phyloP scores from a whole-genome alignment of 1,140 invertebrate genomes.

The Melitaea cinxia region DNA sequence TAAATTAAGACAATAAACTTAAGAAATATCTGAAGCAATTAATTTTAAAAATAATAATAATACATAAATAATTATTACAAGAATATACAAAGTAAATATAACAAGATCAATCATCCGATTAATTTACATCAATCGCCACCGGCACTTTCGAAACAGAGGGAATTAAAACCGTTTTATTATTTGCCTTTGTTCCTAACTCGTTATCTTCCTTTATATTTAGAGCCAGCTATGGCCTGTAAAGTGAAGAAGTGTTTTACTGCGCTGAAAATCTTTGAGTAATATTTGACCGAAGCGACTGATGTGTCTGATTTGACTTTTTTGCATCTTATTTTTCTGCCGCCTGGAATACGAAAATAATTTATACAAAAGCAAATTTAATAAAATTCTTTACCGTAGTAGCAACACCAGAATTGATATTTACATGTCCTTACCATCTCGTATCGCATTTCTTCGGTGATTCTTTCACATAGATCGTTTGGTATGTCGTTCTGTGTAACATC shows the following conservation, averaged over 20 bases:
- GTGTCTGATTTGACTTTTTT: slow-evolving; percentile 73
- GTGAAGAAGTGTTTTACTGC: slow-evolving; percentile 77
- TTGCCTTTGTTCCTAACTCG: slow-evolving; percentile 21
- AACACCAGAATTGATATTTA: slow-evolving; percentile 64
- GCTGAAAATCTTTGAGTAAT: slow-evolving; percentile 73
- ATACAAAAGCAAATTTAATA: slow-evolving; percentile 45
- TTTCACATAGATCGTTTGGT: slow-evolving; percentile 92
- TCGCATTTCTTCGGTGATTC: slow-evolving; percentile 96
- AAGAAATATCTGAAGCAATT: slow-evolving; percentile 38
- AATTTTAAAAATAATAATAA: slow-evolving; percentile 68
- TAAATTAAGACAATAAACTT: too few species aligned
- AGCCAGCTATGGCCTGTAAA: slow-evolving; percentile 71
- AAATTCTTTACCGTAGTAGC: background rate
- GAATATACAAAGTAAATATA: slow-evolving; percentile 61
- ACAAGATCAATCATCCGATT: slow-evolving; percentile 51
- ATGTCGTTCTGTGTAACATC: slow-evolving; percentile 96
- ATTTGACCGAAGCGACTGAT: slow-evolving; percentile 68
- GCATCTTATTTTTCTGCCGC: slow-evolving; percentile 77
- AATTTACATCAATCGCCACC: slow-evolving; percentile 53
- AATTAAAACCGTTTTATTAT: slow-evolving; percentile 26
- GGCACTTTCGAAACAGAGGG: slow-evolving; percentile 35
- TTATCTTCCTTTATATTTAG: slow-evolving; percentile 75
- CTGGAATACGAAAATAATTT: slow-evolving; percentile 57
- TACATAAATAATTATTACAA: slow-evolving; percentile 72
- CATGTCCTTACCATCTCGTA: slow-evolving; percentile 91